These are phyloP conservation scores for Brachyrhaphis roseni DNA, from an alignment of 2,797 vertebrate genomes.

Conservation along the genomic window DNA sequence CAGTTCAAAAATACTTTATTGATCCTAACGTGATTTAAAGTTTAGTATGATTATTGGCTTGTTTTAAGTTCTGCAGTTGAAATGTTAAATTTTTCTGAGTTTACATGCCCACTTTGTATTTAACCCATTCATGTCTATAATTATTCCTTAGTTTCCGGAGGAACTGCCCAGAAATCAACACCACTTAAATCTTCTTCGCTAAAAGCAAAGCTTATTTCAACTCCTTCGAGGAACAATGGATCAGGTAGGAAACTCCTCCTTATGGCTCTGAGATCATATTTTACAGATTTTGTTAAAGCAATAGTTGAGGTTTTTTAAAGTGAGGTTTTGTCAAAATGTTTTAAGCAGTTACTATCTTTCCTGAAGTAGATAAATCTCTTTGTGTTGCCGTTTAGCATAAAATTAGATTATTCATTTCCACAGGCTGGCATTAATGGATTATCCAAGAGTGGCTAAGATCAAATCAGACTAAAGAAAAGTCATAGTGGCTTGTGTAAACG, in stretches of 20 bases:
- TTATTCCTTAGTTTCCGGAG: conserved; percentile 49
- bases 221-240: conserved; percentile 48
- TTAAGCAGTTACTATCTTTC: not conserved
- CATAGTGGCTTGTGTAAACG: not conserved
- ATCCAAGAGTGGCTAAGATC: not conserved
- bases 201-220: conserved; percentile 52
- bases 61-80: not conserved
- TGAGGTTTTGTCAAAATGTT: not conserved
- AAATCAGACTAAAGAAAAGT: not conserved
- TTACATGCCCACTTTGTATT: not conserved
- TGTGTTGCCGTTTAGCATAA: not conserved
- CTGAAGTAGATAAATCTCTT: not conserved
- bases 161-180: conserved; percentile 49
- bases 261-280: not conserved
- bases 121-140: conserved; percentile 8
- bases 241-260: conserved; percentile 55
- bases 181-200: conserved; percentile 53
- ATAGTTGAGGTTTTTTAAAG: not conserved
- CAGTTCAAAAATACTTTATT: too few species aligned
- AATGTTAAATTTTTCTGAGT: not conserved
- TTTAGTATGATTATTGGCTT: not conserved
- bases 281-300: not conserved
- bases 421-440: not conserved
- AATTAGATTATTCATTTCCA: not conserved
- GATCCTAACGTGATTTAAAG: too few species aligned